Conservation (phyloP, 2,113 vertebrate genomes). For the Morphnarchus princeps region DNA sequence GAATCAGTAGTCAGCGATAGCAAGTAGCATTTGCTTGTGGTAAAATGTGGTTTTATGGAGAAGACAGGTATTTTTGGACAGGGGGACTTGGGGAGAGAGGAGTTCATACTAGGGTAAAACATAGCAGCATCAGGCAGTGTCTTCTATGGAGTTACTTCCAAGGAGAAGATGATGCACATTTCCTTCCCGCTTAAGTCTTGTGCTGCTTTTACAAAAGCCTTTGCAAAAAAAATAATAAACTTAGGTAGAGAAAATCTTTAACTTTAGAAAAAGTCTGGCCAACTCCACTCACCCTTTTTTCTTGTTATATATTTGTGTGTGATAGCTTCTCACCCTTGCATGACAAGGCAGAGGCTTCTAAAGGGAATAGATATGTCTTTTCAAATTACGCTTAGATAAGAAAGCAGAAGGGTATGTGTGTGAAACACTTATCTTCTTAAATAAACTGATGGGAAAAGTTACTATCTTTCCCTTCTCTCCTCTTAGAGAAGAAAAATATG, state of each 20-base stretch:
- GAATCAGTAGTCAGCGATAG: not conserved
- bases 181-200: not conserved
- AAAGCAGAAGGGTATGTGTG: not conserved
- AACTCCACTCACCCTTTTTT: not conserved
- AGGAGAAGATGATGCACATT: not conserved
- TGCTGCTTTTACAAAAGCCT: not conserved
- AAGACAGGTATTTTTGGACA: not conserved
- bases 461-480: not conserved
- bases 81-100: not conserved
- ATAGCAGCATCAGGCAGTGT: not conserved
- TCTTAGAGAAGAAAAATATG: not conserved
- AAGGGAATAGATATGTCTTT: not conserved
- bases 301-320: not conserved
- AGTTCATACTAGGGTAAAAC: not conserved
- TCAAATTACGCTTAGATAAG: not conserved
- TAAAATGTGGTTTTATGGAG: not conserved
- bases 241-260: not conserved
- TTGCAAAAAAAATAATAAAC: not conserved
- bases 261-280: not conserved
- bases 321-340: not conserved
- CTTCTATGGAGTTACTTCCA: not conserved
- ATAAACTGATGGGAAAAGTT: not conserved
- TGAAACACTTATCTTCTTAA: not conserved
- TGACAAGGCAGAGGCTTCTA: not conserved
- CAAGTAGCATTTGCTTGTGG: not conserved